A percentile compares a stretch with the other conserved stretches of the same genome.
These are phyloP conservation scores for Zygaena filipendulae DNA, from an alignment of 2,888 invertebrate species.

Conservation along the genomic window DNA sequence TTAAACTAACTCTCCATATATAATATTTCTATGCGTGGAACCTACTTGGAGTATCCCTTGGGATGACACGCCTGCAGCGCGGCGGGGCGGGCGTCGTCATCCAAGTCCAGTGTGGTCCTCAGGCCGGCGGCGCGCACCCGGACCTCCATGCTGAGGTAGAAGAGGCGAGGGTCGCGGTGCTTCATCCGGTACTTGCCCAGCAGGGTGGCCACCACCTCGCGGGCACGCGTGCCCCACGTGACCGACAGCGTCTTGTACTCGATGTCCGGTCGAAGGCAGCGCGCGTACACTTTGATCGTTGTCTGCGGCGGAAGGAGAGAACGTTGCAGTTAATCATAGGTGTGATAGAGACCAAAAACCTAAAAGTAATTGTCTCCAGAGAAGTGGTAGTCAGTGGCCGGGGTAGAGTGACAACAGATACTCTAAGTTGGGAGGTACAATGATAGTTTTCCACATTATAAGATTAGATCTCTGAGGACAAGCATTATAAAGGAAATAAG, in stretches of 20 bases:
- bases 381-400: no score
- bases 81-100: constrained; percentile 90
- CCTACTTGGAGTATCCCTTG: constrained; percentile 89
- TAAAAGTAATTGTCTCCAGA: no score
- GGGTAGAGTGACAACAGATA: no score
- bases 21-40: constrained; percentile 17
- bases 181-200: constrained; percentile 91
- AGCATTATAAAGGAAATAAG: no score
- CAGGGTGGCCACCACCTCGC: constrained; percentile 86
- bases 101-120: constrained; percentile 83
- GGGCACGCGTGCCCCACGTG: constrained; percentile 87
- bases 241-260: constrained; percentile 96
- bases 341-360: no score
- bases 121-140: constrained; percentile 86
- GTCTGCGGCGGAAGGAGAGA: constrained; percentile 69
- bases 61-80: constrained; percentile 95
- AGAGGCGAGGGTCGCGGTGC: constrained; percentile 91
- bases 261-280: constrained; percentile 90
- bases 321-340: no score
- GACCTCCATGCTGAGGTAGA: constrained; percentile 95
- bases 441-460: no score
- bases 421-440: no score
- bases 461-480: no score
- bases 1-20: no score
- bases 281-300: constrained; percentile 91